Evolutionary conservation across 2,888 invertebrate species (phyloP).

Genomic region (Watsonalla binaria): DNA sequence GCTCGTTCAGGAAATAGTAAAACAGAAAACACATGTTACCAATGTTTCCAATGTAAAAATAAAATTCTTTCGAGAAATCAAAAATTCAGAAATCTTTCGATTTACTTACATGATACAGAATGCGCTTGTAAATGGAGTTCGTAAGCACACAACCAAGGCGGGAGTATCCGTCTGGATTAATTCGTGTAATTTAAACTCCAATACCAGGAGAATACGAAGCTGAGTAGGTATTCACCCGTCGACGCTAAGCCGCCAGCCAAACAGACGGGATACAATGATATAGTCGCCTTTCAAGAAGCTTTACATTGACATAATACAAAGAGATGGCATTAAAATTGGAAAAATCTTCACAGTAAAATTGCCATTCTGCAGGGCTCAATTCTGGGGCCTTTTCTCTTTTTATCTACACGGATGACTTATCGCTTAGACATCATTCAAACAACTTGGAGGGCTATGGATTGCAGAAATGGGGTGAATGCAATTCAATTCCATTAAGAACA

Average conservation of each 20-base stretch:
- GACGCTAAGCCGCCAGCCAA: conserved; percentile 14
- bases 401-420: not conserved
- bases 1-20: conserved; percentile 20
- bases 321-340: no score
- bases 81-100: conserved; percentile 7
- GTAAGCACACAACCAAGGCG: conserved; percentile 44
- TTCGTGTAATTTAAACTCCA: conserved; percentile 68
- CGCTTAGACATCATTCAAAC: not conserved
- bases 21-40: conserved; percentile 20
- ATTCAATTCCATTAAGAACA: no score
- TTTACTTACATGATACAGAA: conserved; percentile 25
- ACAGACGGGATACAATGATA: conserved; percentile 20
- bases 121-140: conserved; percentile 26
- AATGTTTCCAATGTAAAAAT: not conserved
- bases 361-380: not conserved
- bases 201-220: conserved; percentile 63
- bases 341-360: not conserved
- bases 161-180: conserved; percentile 54
- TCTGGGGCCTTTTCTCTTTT: not conserved
- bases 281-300: not conserved
- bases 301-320: no score
- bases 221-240: conserved; percentile 45
- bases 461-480: no score
- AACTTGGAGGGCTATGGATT: no score
- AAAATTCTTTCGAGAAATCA: no score